phyloP scores from a whole-genome alignment of 2,888 invertebrate species.

The Archips crataeganus region DNA sequence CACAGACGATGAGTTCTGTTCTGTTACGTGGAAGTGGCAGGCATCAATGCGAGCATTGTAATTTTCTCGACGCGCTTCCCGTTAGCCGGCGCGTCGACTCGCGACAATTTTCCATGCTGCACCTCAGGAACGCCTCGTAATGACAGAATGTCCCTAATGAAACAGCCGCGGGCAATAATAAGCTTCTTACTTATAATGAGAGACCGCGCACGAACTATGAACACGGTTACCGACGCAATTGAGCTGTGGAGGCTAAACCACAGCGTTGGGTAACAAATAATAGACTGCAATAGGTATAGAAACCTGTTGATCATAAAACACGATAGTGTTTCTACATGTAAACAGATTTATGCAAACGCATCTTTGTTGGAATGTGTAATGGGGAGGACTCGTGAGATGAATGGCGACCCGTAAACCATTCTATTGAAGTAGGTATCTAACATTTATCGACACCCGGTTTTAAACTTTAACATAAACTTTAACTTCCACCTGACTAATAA shows the following conservation, averaged over 20 bases:
- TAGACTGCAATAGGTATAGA: slow-evolving; percentile 44
- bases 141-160: slow-evolving; percentile 71
- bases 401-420: slow-evolving; percentile 24
- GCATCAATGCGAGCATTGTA: slow-evolving; percentile 64
- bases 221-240: slow-evolving; percentile 51
- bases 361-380: slow-evolving; percentile 43
- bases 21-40: slow-evolving; percentile 56
- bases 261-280: slow-evolving; percentile 51
- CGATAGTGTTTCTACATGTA: slow-evolving; percentile 40
- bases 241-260: slow-evolving; percentile 51
- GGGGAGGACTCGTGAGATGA: slow-evolving; percentile 34
- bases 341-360: slow-evolving; percentile 42
- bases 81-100: slow-evolving; percentile 72
- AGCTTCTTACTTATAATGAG: slow-evolving; percentile 68
- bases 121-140: slow-evolving; percentile 63
- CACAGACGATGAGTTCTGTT: slow-evolving; percentile 18
- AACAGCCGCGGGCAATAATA: slow-evolving; percentile 65
- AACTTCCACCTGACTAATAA: too few relatives aligned
- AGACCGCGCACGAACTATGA: slow-evolving; percentile 62
- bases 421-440: slow-evolving; percentile 9
- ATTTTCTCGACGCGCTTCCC: slow-evolving; percentile 71
- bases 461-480: neutral
- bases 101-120: slow-evolving; percentile 63
- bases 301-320: slow-evolving; percentile 39
- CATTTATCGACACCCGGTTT: neutral